These are phyloP conservation scores for Sceloporus tristichus DNA, from an alignment of 2,113 vertebrate species.

Conservation along the genomic window DNA sequence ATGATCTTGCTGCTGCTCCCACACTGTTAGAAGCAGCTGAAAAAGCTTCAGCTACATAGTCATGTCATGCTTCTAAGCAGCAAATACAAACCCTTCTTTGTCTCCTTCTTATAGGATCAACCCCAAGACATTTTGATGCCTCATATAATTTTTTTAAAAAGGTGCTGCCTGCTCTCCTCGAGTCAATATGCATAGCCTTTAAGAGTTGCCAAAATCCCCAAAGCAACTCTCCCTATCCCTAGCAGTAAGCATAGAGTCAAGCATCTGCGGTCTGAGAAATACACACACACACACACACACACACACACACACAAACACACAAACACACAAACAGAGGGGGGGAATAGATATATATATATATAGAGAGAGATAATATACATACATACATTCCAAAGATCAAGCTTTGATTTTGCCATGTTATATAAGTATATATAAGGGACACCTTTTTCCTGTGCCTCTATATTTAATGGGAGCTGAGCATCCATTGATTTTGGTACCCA, in stretches of 20 bases:
- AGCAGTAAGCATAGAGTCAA: not conserved
- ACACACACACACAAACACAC: too few relatives aligned
- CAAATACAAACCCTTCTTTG: not conserved
- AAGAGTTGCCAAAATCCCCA: not conserved
- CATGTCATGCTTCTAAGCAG: slow-evolving; percentile 3
- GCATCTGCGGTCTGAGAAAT: too few relatives aligned
- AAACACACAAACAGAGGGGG: too few relatives aligned
- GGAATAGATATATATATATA: too few relatives aligned
- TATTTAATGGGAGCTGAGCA: too few relatives aligned
- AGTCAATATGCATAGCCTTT: not conserved
- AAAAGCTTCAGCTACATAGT: slow-evolving; percentile 9
- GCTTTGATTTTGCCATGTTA: too few relatives aligned
- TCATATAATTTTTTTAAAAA: not conserved
- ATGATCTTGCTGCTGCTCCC: slow-evolving; percentile 15
- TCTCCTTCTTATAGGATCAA: not conserved
- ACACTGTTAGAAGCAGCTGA: slow-evolving; percentile 31
- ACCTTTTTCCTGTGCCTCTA: too few relatives aligned
- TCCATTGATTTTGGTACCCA: too few relatives aligned
- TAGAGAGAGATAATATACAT: too few relatives aligned
- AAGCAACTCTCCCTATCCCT: not conserved
- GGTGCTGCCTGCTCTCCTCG: not conserved
- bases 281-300: too few relatives aligned
- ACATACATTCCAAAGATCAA: too few relatives aligned
- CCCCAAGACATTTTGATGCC: not conserved
- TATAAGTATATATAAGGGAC: too few relatives aligned